Percentiles rank a stretch among this genome's conserved stretches.
These are phyloP conservation scores for Homarus gammarus DNA, from an alignment of 2,888 invertebrate genomes.

Conservation along the genomic window DNA sequence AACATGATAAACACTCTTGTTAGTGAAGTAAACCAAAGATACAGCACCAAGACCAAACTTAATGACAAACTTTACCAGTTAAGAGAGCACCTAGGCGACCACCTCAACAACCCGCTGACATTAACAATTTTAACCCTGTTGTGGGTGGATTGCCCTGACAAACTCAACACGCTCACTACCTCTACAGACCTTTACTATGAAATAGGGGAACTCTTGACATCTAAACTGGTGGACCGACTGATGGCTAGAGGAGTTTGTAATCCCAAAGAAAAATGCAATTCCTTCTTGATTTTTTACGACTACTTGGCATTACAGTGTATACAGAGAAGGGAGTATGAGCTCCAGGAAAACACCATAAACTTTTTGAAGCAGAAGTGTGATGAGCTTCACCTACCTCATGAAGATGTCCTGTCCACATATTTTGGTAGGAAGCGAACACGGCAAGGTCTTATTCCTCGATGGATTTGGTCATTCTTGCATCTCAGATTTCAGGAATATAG, in stretches of 20 bases:
- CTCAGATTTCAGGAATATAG: no score
- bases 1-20: not conserved
- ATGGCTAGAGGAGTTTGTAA: not conserved
- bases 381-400: not conserved
- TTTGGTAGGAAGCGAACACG: not conserved
- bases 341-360: not conserved
- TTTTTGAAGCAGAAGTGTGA: not conserved
- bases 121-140: not conserved
- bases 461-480: no score
- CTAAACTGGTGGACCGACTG: not conserved
- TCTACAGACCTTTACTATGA: slow-evolving; percentile 1
- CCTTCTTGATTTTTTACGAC: not conserved
- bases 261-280: not conserved
- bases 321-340: not conserved
- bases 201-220: not conserved
- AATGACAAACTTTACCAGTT: not conserved
- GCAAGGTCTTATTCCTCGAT: no score
- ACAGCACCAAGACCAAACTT: not conserved
- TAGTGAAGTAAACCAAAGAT: not conserved
- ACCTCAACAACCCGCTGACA: slow-evolving; percentile 8
- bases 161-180: not conserved
- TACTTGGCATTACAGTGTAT: not conserved
- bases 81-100: not conserved
- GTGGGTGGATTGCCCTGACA: not conserved
- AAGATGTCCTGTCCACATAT: slow-evolving; percentile 12